Evolutionary conservation across 2,113 vertebrate species (phyloP).

Genomic region (Pampusana beccarii): DNA sequence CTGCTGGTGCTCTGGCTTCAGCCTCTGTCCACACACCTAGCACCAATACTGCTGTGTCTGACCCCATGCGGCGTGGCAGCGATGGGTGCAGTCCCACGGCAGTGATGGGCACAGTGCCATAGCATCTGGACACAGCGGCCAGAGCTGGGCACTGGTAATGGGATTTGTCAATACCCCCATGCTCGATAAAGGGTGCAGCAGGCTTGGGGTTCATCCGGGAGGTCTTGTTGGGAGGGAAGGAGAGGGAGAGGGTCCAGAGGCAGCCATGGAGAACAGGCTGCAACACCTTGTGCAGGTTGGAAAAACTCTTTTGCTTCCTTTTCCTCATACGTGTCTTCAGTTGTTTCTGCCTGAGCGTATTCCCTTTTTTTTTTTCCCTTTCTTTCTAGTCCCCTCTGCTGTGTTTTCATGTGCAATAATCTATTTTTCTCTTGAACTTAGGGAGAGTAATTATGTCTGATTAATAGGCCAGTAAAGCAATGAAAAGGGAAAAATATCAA

Average conservation of each 20-base stretch:
- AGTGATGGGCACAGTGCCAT: rapidly evolving
- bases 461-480: background rate
- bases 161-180: background rate
- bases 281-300: background rate
- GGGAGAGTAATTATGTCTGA: background rate
- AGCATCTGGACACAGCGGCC: background rate
- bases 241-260: background rate
- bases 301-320: background rate
- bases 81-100: background rate
- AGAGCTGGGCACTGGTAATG: background rate
- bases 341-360: background rate
- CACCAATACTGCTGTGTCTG: background rate
- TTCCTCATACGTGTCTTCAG: background rate
- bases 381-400: background rate
- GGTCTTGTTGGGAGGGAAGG: background rate
- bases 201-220: background rate
- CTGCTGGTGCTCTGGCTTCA: background rate
- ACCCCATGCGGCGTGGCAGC: background rate
- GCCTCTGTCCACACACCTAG: background rate
- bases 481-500: background rate
- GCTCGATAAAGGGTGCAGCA: background rate
- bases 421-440: background rate
- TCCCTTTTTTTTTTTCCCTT: background rate
- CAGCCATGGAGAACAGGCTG: background rate
- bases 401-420: background rate